Evolutionary conservation across 2,797 vertebrate species (phyloP).

Genomic region (Liparis tanakae): DNA sequence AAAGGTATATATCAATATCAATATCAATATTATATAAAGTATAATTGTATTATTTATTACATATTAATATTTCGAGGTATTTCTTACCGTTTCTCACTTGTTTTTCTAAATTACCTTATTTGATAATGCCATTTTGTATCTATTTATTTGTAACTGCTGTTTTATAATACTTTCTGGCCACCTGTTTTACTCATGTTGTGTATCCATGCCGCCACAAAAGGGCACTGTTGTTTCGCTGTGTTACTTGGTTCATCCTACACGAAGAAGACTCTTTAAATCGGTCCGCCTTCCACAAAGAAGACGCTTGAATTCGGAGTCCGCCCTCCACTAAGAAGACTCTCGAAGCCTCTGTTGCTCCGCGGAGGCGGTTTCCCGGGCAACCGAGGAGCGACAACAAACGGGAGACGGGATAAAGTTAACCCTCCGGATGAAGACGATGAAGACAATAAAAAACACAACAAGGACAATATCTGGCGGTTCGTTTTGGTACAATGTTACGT

Average conservation of each 20-base stretch:
- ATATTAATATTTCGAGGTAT: neutral
- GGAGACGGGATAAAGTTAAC: conserved; percentile 1
- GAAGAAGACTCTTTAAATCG: neutral
- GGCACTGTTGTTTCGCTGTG: conserved; percentile 45
- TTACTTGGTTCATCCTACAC: neutral
- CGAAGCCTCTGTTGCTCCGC: neutral
- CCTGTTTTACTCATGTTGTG: neutral
- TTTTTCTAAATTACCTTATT: neutral
- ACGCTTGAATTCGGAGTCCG: neutral
- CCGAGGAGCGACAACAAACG: conserved; percentile 63
- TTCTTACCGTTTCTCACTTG: neutral
- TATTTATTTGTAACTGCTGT: neutral
- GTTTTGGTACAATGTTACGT: neutral
- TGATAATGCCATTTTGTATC: neutral
- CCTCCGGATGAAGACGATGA: neutral
- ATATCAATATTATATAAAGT: too few species aligned
- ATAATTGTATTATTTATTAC: neutral
- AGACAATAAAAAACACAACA: neutral
- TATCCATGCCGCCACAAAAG: neutral
- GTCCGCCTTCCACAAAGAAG: neutral
- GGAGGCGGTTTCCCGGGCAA: conserved; percentile 68
- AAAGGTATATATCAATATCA: too few species aligned
- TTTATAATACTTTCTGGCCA: neutral
- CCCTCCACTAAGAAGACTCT: neutral
- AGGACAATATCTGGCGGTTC: too few species aligned